Base-by-base conservation (phyloP, 2,888 invertebrate genomes). In the Platycheirus rosarum region DNA sequence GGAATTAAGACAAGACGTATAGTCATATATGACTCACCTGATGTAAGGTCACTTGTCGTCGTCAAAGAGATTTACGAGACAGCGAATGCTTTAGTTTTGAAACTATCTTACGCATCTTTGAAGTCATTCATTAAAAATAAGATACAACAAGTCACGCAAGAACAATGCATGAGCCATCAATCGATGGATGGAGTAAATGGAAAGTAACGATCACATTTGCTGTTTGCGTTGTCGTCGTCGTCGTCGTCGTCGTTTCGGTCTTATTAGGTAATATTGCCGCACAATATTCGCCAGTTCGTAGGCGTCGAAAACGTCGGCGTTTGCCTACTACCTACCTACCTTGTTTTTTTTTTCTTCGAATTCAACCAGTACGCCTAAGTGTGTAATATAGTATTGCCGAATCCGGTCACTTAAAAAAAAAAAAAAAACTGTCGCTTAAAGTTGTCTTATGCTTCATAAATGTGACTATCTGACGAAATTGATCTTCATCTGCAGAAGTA, bases 131-230 rank as follows among this genome's bases (percentile, higher is more conserved):
- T 32, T 53, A 18, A 46, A 40, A 53, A 6, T 32, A 32, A 69
- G 29, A 14, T 13, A 20, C n/a, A 51, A 44, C 51, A n/a, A 32
- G 57, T 32, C 60, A 68, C 44, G 32, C 13, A 62, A 57, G 62
- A 69, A 75, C 60, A 78, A 68, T 68, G 53, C 46, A 74, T 65
- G 79, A 79, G 73, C 20, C 68, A 75, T 75, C 75, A 57, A 75
- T 68, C 55, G 49, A 37, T 68, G 35, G 26, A 63, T 40, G 23
- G 51, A 74, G 6, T 23, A 23, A n/a, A 79, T 79, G 68, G 78
- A 78, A 78, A 79, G 74, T 73, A 73, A 74, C 68, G 78, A 79
- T 78, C 65, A 49, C 51, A 32, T 66, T n/a, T n/a, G n/a, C n/a
- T n/a, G n/a, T n/a, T n/a, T n/a, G n/a, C n/a, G n/a, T n/a, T n/a